Evolutionary conservation across 2,888 invertebrate genomes (phyloP).

Genomic region (Pocota personata): DNA sequence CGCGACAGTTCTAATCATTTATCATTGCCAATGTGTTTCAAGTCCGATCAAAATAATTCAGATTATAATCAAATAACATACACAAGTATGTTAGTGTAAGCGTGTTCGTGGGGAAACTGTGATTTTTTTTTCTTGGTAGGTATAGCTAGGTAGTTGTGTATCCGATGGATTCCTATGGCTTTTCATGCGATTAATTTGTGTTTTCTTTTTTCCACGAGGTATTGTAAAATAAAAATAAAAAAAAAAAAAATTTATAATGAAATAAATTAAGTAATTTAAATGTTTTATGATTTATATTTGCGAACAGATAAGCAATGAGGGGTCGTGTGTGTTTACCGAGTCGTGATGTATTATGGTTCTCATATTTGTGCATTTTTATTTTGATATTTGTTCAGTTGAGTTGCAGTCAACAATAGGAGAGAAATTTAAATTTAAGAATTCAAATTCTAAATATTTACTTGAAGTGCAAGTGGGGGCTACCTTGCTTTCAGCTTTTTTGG

Average conservation of each 20-base stretch:
- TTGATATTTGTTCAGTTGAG: too few species aligned
- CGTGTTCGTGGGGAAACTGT: not conserved
- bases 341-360: too few species aligned
- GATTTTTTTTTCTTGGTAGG: not conserved
- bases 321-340: too few species aligned
- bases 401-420: too few species aligned
- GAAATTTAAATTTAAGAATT: too few species aligned
- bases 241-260: constrained; percentile 13
- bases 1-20: not conserved
- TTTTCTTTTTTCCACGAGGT: not conserved
- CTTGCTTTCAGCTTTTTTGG: too few species aligned
- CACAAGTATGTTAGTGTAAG: not conserved
- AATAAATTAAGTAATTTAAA: not conserved
- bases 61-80: not conserved
- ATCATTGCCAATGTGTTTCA: not conserved
- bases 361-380: too few species aligned
- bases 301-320: not conserved
- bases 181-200: not conserved
- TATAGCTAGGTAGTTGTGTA: not conserved
- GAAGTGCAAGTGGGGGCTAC: too few species aligned
- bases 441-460: too few species aligned
- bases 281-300: not conserved
- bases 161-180: not conserved
- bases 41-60: not conserved
- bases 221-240: constrained; percentile 11